Conservation (phyloP, 2,888 invertebrate species). For the Aphodius sticticus region DNA sequence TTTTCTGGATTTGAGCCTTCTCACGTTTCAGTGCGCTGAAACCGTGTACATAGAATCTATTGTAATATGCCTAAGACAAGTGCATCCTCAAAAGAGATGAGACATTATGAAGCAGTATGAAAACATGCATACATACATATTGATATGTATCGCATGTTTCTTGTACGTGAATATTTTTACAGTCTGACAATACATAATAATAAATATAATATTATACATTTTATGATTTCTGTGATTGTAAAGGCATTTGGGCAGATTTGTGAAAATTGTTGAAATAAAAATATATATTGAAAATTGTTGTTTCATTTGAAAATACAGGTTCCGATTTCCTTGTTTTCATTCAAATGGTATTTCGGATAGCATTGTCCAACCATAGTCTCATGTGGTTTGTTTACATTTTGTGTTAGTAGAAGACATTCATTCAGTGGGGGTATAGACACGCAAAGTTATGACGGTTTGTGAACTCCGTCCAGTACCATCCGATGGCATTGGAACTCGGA, state of each 20-base stretch:
- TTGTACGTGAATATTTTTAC: slow-evolving; percentile 55
- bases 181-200: slow-evolving; percentile 55
- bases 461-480: too few species aligned
- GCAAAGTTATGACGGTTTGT: too few species aligned
- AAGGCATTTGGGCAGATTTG: slow-evolving; percentile 45
- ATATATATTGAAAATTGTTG: not conserved
- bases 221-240: slow-evolving; percentile 49
- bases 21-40: slow-evolving; percentile 4
- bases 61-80: slow-evolving; percentile 8
- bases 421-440: too few species aligned
- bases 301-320: not conserved
- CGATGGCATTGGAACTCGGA: too few species aligned
- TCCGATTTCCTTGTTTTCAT: too few species aligned
- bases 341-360: too few species aligned
- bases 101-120: slow-evolving; percentile 11
- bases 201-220: slow-evolving; percentile 33
- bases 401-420: too few species aligned
- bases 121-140: slow-evolving; percentile 22
- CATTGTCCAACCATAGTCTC: too few species aligned
- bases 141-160: slow-evolving; percentile 32
- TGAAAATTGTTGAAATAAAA: slow-evolving; percentile 46
- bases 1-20: not conserved
- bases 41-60: not conserved
- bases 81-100: slow-evolving; percentile 6
- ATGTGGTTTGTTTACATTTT: too few species aligned